Conservation (phyloP, 2,797 vertebrate species). For the Acrossocheilus wenchowensis region DNA sequence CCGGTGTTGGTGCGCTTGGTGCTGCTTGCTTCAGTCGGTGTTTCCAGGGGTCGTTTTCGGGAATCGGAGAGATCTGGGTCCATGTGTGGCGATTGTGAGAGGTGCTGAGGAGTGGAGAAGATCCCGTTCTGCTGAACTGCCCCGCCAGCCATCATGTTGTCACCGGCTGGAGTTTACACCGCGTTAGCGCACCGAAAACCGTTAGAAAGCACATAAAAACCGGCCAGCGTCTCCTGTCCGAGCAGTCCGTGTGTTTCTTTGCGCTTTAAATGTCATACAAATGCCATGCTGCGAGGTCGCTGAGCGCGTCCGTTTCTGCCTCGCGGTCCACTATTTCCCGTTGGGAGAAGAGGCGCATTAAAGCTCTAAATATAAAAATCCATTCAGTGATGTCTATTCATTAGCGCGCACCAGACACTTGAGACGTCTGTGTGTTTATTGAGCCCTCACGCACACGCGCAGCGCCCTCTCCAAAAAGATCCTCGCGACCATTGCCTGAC, state of each 20-base stretch:
- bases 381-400: constrained; percentile 71
- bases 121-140: constrained; percentile 87
- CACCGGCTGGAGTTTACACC: constrained; percentile 63
- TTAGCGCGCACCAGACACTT: constrained; percentile 67
- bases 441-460: constrained; percentile 35
- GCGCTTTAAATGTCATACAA: constrained; percentile 46
- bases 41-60: constrained; percentile 88
- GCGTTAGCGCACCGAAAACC: constrained; percentile 60
- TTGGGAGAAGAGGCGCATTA: constrained; percentile 53
- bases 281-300: constrained; percentile 60
- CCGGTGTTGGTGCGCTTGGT: constrained; percentile 90
- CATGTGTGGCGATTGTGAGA: constrained; percentile 80
- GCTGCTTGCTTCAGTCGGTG: constrained; percentile 86
- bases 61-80: constrained; percentile 86
- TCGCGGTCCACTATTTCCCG: constrained; percentile 55
- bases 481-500: constrained; percentile 30
- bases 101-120: constrained; percentile 78
- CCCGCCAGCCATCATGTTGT: constrained; percentile 86
- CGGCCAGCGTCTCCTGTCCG: constrained; percentile 62
- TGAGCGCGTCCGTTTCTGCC: constrained; percentile 56
- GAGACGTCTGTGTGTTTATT: constrained; percentile 54
- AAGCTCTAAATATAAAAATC: constrained; percentile 72
- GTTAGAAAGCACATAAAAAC: constrained; percentile 54
- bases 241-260: constrained; percentile 10
- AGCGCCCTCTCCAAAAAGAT: constrained; percentile 35